Base-by-base conservation (phyloP, 2,888 invertebrate species). In the Eupelmus urozonus region DNA sequence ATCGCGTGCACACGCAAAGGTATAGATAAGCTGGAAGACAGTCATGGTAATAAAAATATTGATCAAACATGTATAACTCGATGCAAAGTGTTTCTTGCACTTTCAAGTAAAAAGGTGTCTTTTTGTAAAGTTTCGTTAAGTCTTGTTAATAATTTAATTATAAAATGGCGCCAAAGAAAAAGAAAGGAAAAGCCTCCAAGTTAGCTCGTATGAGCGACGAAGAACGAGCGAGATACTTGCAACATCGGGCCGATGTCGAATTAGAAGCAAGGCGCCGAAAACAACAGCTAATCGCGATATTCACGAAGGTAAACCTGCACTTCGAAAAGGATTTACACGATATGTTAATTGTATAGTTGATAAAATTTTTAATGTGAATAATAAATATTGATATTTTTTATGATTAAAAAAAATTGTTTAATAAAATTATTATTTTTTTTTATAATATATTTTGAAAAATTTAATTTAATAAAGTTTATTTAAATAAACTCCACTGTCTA, bases 161-260 rank as follows among this genome's bases (percentile, higher is more conserved):
- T 18, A 67, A 45, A 79, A 87, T 86, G 91, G 90, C 90, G 74
- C 90, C 90, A 81, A 90, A 90, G 88, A 89, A 90, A 88, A 96
- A 95, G 90, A 95, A 95, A 88, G 91, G 92, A 34, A 94, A 95
- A 89, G 93, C 93, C 51, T 93, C 94, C 86, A 95, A 95, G 88
- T 89, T 96, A 84, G 94, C 96, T 23, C 93, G 94, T 84, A 96
- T 96, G 96, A 95, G 94, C 0, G 96, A 96, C 81, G 96, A 96
- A 87, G 96, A 96, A 87, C 92, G 95, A 1, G 93, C 94, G 0
- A 91, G 96, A 73, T 96, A 96, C 89, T 90, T 96, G 66, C 96
- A 96, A 87, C 95, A 95, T 86, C 92, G 95, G 27, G 95, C 96
- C 0, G 96, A 96, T 82, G 90, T 95, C 42, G 96, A 96, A 87